Base-by-base conservation (phyloP, 2,797 vertebrate genomes). In the Sebastes vulpes region DNA sequence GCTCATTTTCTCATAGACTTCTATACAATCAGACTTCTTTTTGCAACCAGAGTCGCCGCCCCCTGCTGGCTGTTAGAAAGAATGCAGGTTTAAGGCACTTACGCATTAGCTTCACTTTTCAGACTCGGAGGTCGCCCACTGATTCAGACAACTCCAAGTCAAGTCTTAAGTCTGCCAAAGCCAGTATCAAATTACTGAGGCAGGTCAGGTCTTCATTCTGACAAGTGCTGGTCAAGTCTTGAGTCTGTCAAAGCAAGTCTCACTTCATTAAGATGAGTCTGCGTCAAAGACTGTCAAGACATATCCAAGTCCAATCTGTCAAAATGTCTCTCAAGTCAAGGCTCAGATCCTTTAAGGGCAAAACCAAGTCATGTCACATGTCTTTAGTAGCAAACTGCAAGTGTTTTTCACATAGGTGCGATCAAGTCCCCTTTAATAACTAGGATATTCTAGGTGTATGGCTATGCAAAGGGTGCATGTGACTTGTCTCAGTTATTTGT, bases 81-180 rank as follows among this genome's bases (percentile, higher is more conserved):
- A 46, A 46, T 46, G 16, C 42, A 46, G 0, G 42, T 46, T 46
- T 18, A 46, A 46, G 42, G 6, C 42, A 16, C 16, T 18, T 46
- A 0, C 1, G 6, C 42, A 18, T 7, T 46, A 0, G 42, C 16
- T 18, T 46, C 16, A 46, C 42, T 46, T 0, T 1, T 46, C 16
- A 18, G 42, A 3, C 14, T 3, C 1, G 6, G 0, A 46, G 42
- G 16, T 46, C 1, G 42, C 14, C 6, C 42, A 46, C 3, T 46
- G 14, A 46, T 12, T 14, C 3, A 54, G 18, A 52, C 50, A 26
- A 52, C 6, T 61, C 16, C 3, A 12, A 57, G 3, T n/a, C 5
- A 9, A 20, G 9, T 23, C 9, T 54, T 4, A 9, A 9, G 31
- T 48, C 38, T 48, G 9, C 16, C 38, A n/a, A 29, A 23, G 3